These are phyloP conservation scores for Regulus satrapa DNA, from an alignment of 2,113 vertebrate genomes.

Conservation along the genomic window DNA sequence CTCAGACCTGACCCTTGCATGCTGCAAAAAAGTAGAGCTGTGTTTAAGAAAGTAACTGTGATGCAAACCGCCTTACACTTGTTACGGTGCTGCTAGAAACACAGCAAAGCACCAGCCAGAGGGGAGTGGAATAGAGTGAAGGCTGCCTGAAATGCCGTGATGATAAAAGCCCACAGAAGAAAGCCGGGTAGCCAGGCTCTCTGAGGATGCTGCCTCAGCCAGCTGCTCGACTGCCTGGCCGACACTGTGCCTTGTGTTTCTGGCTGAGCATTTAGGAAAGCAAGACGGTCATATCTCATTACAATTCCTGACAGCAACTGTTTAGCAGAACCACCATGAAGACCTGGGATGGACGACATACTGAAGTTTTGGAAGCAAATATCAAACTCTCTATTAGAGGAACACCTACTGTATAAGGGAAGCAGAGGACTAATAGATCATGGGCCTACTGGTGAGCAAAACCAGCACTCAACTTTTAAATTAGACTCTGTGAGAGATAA, in stretches of 20 bases:
- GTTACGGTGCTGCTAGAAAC: background rate
- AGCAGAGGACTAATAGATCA: background rate
- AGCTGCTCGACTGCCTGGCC: rapidly evolving
- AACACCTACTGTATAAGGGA: background rate
- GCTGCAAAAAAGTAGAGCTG: rapidly evolving
- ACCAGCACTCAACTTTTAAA: background rate
- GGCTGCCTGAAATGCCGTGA: background rate
- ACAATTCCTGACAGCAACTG: background rate
- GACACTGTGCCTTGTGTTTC: rapidly evolving
- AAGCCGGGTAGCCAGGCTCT: too few species aligned
- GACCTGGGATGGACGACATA: background rate
- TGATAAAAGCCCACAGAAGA: background rate
- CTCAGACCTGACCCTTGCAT: rapidly evolving
- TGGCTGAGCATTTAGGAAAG: background rate
- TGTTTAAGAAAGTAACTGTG: background rate
- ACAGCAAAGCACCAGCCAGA: background rate
- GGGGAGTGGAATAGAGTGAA: background rate
- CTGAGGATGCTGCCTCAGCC: background rate
- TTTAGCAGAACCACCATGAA: background rate
- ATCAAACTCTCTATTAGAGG: background rate
- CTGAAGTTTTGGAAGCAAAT: background rate
- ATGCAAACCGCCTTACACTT: background rate
- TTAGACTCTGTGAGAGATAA: background rate
- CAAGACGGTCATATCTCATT: background rate
- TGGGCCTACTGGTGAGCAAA: background rate